phyloP scores from a whole-genome alignment of 2,113 vertebrate species.

The Australoheros scitulus region DNA sequence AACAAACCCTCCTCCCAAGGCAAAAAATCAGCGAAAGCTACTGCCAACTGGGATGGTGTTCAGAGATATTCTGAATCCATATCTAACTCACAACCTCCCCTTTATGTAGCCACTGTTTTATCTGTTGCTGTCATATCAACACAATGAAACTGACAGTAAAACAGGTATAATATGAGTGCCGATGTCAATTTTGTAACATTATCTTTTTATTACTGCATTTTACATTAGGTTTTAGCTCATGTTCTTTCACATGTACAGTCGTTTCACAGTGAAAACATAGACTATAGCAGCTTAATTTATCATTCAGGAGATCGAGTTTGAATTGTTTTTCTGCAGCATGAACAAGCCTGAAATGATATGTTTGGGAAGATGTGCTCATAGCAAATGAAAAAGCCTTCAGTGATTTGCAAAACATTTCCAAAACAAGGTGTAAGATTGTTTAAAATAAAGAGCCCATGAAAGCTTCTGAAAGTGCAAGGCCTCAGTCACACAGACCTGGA shows the following conservation, averaged over 20 bases:
- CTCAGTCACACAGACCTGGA: background rate
- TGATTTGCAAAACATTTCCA: slow-evolving; percentile 1
- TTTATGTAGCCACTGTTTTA: slow-evolving; percentile 9
- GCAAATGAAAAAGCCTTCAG: background rate
- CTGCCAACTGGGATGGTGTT: slow-evolving; percentile 56
- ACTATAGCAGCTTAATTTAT: background rate
- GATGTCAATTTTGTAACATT: background rate
- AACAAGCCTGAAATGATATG: background rate
- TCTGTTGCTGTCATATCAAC: background rate
- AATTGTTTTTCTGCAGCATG: background rate
- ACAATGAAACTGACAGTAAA: background rate
- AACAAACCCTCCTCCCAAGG: slow-evolving; percentile 36
- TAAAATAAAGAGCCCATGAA: background rate
- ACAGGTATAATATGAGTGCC: background rate
- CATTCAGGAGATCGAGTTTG: background rate
- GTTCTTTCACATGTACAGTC: background rate
- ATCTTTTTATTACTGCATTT: background rate
- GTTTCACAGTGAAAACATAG: background rate
- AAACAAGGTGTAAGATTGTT: background rate
- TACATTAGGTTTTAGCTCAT: background rate
- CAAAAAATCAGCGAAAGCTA: slow-evolving; percentile 33
- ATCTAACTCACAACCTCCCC: slow-evolving; percentile 20
- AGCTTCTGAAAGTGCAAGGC: background rate
- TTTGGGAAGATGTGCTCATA: background rate
- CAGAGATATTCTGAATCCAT: slow-evolving; percentile 49